Percentiles rank a stretch among this genome's conserved stretches.
Conservation (phyloP, 1,140 invertebrate species). For the Grapholita molesta region DNA sequence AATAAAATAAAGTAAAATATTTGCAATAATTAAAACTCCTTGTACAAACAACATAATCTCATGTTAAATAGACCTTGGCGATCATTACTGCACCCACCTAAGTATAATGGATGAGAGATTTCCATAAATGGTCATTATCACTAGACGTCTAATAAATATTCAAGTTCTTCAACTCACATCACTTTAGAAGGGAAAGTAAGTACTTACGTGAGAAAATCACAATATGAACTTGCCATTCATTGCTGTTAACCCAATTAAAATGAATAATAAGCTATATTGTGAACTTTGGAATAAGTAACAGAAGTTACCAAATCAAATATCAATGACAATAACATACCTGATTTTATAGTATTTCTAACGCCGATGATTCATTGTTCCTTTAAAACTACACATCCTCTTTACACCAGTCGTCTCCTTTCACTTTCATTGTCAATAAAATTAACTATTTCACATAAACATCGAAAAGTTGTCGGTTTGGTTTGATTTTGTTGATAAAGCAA, state of each 20-base stretch:
- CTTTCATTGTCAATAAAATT: neutral
- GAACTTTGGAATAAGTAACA: neutral
- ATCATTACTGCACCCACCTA: neutral
- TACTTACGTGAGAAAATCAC: constrained; percentile 4
- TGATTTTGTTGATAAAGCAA: constrained; percentile 12
- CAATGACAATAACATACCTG: constrained; percentile 7
- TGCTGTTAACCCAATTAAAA: constrained; percentile 1
- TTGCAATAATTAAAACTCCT: neutral
- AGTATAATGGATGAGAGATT: constrained; percentile 8
- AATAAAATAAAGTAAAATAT: neutral
- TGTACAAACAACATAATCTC: neutral
- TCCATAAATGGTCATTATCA: constrained; percentile 31
- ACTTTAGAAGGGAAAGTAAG: constrained; percentile 26
- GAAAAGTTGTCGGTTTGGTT: constrained; percentile 10
- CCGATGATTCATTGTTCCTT: neutral
- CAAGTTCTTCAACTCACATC: constrained; percentile 14
- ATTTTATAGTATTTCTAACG: neutral
- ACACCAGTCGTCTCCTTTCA: neutral
- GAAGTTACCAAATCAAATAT: neutral
- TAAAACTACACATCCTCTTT: neutral
- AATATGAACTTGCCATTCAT: neutral
- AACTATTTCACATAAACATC: neutral
- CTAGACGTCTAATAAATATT: constrained; percentile 27
- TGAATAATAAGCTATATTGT: neutral
- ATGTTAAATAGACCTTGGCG: constrained; percentile 1